Evolutionary conservation across 2,888 invertebrate genomes (phyloP).

Genomic region (Teleiodes luculella): DNA sequence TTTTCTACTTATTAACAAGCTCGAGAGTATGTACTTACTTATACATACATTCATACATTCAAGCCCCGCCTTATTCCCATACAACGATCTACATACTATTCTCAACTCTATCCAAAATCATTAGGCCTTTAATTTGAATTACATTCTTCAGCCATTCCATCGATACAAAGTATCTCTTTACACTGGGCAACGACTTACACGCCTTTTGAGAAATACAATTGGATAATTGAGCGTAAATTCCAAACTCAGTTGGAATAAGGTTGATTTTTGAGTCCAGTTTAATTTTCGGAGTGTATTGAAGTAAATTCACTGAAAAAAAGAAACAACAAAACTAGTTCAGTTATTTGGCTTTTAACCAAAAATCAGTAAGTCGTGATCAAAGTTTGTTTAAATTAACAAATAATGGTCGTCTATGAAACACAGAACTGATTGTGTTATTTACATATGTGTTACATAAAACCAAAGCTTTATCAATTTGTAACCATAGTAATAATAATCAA

Average conservation of each 20-base stretch:
- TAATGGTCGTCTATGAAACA: too few species aligned
- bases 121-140: constrained; percentile 62
- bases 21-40: constrained; percentile 38
- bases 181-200: constrained; percentile 35
- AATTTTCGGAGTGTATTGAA: constrained; percentile 27
- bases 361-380: too few species aligned
- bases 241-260: constrained; percentile 33
- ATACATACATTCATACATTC: constrained; percentile 52
- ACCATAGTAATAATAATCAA: too few species aligned
- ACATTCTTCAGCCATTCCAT: constrained; percentile 66
- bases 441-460: too few species aligned
- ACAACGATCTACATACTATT: constrained; percentile 51
- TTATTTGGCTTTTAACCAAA: too few species aligned
- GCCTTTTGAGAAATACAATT: background rate
- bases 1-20: constrained; percentile 51
- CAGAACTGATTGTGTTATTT: too few species aligned
- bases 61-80: constrained; percentile 72
- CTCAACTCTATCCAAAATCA: constrained; percentile 48
- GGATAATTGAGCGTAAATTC: background rate
- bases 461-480: too few species aligned
- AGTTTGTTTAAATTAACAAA: too few species aligned
- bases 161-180: constrained; percentile 63
- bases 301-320: too few species aligned
- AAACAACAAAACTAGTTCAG: too few species aligned
- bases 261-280: constrained; percentile 15